Evolutionary conservation across 2,797 vertebrate genomes (phyloP), one percentile per base, ranked within the genome.

Genomic region (Pagetopsis macropterus): DNA sequence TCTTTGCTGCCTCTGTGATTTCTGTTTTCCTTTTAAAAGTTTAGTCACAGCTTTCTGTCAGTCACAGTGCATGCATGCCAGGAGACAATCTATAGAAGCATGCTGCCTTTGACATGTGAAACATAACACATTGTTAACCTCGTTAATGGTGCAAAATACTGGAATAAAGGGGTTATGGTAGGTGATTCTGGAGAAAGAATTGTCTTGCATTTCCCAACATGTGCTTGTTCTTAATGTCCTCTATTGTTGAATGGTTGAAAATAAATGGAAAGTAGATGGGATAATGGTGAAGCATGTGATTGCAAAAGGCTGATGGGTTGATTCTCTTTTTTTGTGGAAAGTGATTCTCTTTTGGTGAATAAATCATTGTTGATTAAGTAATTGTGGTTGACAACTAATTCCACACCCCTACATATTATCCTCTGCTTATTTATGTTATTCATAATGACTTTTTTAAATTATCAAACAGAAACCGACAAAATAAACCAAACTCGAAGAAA

Each of bases 1-100:
- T 83, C 33, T 78, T 43, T 73, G 75, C 73, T 64, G 49, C 67
- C 48, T 71, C 82, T 83, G 64, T 78, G 50, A 72, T 88, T 86
- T 88, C 76, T 84, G 61, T 69, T 70, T 56, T 69, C 55, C 55
- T 66, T 55, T 75, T 17, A 45, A 66, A 79, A 85, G 56, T 59
- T 79, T 75, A 75, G 49, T 69, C 67, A 81, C 61, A 62, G 15
- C 41, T 62, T 27, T 58, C 72, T 78, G 82, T 83, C 81, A 80
- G 37, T 77, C 77, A 60, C 12, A 70, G 21, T 37, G 46, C 33
- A 41, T 79, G 66, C 73, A 68, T 66, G 40, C 51, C 41, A 66
- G 43, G 45, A 67, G 27, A 51, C 48, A 55, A 70, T 67, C 68
- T 68, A 46, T 2, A 44, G 9, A 70, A 59, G 55, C 19, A 64